A percentile compares a stretch with the other conserved stretches of the same genome.
Evolutionary conservation across 2,113 vertebrate species (phyloP).

Genomic region (Microtus richardsoni): DNA sequence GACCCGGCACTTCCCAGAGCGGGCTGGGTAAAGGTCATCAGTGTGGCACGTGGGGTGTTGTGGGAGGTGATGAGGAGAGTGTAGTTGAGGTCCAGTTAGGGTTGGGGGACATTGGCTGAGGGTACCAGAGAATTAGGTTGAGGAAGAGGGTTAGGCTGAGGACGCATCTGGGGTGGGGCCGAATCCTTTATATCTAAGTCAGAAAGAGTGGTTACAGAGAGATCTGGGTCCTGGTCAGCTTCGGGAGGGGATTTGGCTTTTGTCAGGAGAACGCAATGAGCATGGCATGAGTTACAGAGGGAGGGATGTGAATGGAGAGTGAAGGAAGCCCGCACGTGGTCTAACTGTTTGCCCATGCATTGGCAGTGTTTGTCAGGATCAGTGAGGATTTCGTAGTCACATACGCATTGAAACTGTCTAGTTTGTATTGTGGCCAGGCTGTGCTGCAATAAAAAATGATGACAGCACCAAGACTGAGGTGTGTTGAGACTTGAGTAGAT

Average conservation of each 20-base stretch:
- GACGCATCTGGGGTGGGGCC: too few species aligned
- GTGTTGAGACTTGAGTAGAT: too few species aligned
- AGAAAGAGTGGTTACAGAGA: too few species aligned
- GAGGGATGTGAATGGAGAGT: not conserved
- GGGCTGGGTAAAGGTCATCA: not conserved
- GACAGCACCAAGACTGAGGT: too few species aligned
- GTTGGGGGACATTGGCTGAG: too few species aligned
- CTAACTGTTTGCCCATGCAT: too few species aligned
- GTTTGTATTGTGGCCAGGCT: not conserved
- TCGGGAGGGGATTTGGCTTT: not conserved
- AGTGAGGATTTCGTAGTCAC: not conserved
- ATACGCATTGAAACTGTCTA: not conserved
- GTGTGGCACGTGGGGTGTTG: not conserved
- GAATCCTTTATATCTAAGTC: too few species aligned
- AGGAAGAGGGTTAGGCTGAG: too few species aligned
- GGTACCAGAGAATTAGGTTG: too few species aligned
- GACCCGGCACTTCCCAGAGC: not conserved
- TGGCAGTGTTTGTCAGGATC: not conserved
- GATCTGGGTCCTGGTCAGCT: too few species aligned
- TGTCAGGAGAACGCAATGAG: not conserved
- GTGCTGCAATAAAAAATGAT: not conserved
- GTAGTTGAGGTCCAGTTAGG: not conserved
- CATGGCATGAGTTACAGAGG: not conserved
- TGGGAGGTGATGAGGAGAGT: not conserved
- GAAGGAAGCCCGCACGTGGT: too few species aligned